Evolutionary conservation across 2,797 vertebrate genomes (phyloP).

Genomic region (Argyrosomus regius): DNA sequence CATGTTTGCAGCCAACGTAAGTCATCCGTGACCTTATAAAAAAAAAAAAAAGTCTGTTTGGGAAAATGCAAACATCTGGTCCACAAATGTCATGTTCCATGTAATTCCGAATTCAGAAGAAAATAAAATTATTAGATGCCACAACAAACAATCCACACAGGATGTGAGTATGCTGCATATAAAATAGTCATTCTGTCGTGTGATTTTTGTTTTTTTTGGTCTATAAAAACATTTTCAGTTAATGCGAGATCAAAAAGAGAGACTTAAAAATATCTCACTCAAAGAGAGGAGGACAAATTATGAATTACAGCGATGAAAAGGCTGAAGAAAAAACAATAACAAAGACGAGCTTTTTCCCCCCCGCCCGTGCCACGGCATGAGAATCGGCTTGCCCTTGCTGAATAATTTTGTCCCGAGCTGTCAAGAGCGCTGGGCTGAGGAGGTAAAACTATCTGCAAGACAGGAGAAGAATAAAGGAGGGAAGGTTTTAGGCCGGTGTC

Average conservation of each 20-base stretch:
- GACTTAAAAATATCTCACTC: not conserved
- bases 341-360: not conserved
- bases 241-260: constrained; percentile 6
- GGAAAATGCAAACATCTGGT: constrained; percentile 81
- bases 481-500: constrained; percentile 48
- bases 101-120: constrained; percentile 57
- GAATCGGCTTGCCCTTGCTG: constrained; percentile 6
- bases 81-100: constrained; percentile 75
- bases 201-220: constrained; percentile 42
- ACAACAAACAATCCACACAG: constrained; percentile 67
- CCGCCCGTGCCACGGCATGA: not conserved
- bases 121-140: constrained; percentile 67
- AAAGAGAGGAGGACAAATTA: not conserved
- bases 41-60: constrained; percentile 31
- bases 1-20: constrained; percentile 57
- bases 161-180: constrained; percentile 41
- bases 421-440: constrained; percentile 40
- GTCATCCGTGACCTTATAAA: constrained; percentile 62
- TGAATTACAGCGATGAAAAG: not conserved
- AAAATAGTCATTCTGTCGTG: constrained; percentile 31
- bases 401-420: constrained; percentile 46
- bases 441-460: constrained; percentile 69
- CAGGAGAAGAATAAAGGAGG: constrained; percentile 42
- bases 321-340: not conserved
- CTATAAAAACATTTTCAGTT: constrained; percentile 26